Base-by-base conservation (phyloP, 2,113 vertebrate species). In the Cichladusa arquata region DNA sequence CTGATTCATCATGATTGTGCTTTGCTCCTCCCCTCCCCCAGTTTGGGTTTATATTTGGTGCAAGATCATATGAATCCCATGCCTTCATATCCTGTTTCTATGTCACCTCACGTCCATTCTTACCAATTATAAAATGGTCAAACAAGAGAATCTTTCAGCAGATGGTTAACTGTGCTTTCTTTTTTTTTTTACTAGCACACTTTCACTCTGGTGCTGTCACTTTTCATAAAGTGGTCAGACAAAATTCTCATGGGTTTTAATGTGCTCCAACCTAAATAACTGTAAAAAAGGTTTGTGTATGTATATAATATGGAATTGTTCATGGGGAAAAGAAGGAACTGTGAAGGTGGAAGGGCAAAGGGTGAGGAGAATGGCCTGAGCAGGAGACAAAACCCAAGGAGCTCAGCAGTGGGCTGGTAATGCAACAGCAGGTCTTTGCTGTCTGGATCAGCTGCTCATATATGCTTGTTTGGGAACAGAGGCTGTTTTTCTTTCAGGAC, bases 71-170 rank as follows among this genome's bases (percentile, higher is more conserved):
- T 81, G 83, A 84, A 88, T 92, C 51, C 83, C 36, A 71, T 92
- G 91, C 66, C 66, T 97, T 95, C 58, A 38, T 64, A 71, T 94
- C 69, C 82, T 93, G 88, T 67, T 76, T 88, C 83, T 93, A 12
- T 96, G 54, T 82, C 73, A 92, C 73, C 69, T 97, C 29, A 2
- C 64, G 93, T 92, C 84, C 51, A 92, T 85, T 94, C 73, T 82
- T 77, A 83, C 61, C 91, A 81, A 22, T 93, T 88, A 86, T 26
- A 89, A 80, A 94, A 85, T 91, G 89, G 58, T 86, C 86, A 92
- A 93, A 96, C 70, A 90, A 91, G 82, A 90, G 92, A 66, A 80
- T 92, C 76, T 95, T 92, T 96, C 72, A 94, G 71, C 92, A 94
- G 93, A 96, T 86, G 74, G 88, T 56, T 92, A 70, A 62, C 56